phyloP scores from a whole-genome alignment of 1,140 invertebrate species.

The Scaptomyza graminum region DNA sequence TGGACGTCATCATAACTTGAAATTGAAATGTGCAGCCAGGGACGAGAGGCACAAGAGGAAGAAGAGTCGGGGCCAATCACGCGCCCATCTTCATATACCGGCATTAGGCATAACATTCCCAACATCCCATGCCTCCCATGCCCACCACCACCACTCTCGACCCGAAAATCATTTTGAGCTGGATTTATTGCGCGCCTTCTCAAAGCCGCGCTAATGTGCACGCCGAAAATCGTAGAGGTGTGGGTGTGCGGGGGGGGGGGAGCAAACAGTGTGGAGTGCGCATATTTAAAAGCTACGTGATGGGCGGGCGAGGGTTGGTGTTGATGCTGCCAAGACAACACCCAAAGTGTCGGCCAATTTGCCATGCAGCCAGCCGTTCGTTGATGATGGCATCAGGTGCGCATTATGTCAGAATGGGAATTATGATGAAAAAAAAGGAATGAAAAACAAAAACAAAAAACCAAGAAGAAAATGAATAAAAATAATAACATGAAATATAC shows the following conservation, averaged over 20 bases:
- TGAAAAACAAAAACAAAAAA: slow-evolving; percentile 17
- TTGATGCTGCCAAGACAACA: slow-evolving; percentile 17
- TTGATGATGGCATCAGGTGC: slow-evolving; percentile 71
- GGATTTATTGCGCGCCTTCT: slow-evolving; percentile 66
- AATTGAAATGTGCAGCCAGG: slow-evolving; percentile 61
- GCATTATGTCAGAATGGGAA: slow-evolving; percentile 75
- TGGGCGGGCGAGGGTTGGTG: no score
- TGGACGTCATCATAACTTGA: slow-evolving; percentile 66
- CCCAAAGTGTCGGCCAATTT: slow-evolving; percentile 66
- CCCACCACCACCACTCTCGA: not conserved
- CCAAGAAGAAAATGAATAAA: slow-evolving; percentile 26
- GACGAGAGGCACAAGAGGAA: not conserved
- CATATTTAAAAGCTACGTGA: no score
- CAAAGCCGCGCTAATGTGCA: slow-evolving; percentile 72
- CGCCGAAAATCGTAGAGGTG: slow-evolving; percentile 52
- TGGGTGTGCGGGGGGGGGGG: no score
- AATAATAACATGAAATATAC: slow-evolving; percentile 52
- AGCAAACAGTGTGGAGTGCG: not conserved
- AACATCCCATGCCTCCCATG: not conserved
- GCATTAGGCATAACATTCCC: not conserved
- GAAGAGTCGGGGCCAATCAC: slow-evolving; percentile 71
- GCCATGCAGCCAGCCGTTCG: slow-evolving; percentile 34
- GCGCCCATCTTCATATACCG: slow-evolving; percentile 50
- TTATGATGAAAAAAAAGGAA: slow-evolving; percentile 52
- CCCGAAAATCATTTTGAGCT: slow-evolving; percentile 70